Conservation (phyloP, 2,888 invertebrate species). For the Caenorhabditis afra region DNA sequence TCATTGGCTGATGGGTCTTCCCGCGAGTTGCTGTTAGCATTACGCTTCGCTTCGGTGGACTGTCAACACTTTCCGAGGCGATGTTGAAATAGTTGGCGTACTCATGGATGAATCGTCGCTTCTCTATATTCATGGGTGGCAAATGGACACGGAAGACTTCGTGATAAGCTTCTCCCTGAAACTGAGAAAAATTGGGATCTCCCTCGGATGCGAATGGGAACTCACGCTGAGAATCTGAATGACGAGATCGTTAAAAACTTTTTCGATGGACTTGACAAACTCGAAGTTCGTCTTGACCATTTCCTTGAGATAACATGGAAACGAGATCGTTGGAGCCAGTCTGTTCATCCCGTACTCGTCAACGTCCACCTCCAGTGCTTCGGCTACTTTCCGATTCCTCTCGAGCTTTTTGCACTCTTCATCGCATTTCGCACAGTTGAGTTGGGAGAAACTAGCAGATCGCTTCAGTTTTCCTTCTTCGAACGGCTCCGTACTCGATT, state of each 20-base stretch:
- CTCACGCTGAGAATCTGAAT: slow-evolving; percentile 51
- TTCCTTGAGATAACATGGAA: slow-evolving; percentile 63
- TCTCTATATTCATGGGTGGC: slow-evolving; percentile 67
- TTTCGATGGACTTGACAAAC: slow-evolving; percentile 60
- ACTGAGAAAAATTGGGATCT: background rate
- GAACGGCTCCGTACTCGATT: background rate
- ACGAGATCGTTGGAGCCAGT: slow-evolving; percentile 65
- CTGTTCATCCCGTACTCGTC: slow-evolving; percentile 65
- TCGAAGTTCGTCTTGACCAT: slow-evolving; percentile 49
- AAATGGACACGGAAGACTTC: slow-evolving; percentile 49
- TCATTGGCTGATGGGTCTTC: slow-evolving; percentile 58
- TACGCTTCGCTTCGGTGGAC: slow-evolving; percentile 94
- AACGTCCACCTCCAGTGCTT: slow-evolving; percentile 93
- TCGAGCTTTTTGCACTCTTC: slow-evolving; percentile 92
- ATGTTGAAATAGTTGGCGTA: slow-evolving; percentile 95
- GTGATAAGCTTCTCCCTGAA: slow-evolving; percentile 36
- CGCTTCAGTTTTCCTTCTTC: slow-evolving; percentile 37
- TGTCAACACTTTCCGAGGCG: slow-evolving; percentile 93
- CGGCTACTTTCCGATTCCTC: slow-evolving; percentile 90
- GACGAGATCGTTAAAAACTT: slow-evolving; percentile 49
- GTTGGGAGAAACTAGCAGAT: slow-evolving; percentile 45
- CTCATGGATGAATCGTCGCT: slow-evolving; percentile 87
- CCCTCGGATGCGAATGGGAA: no score
- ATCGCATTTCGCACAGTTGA: slow-evolving; percentile 87
- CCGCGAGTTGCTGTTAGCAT: slow-evolving; percentile 81